phyloP scores from a whole-genome alignment of 2,797 vertebrate genomes.

The Characodon lateralis region DNA sequence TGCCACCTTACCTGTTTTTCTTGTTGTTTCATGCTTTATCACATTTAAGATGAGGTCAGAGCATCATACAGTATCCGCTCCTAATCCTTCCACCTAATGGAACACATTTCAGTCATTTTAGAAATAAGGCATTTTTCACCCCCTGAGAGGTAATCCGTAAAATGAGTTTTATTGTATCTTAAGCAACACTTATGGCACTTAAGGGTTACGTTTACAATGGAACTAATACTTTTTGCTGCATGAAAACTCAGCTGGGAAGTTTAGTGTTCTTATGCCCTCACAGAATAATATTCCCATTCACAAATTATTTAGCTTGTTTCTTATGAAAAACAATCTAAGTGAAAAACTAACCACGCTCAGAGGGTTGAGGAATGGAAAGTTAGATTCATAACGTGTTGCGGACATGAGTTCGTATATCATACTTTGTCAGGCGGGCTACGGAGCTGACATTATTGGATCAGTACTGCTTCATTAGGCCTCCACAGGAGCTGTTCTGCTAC shows the following conservation, averaged over 20 bases:
- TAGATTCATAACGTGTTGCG: constrained; percentile 40
- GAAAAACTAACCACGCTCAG: constrained; percentile 31
- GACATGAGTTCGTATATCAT: constrained; percentile 53
- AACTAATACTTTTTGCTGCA: neutral
- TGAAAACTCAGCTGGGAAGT: constrained; percentile 7
- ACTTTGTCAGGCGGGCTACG: constrained; percentile 54
- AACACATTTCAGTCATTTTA: constrained; percentile 23
- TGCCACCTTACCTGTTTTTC: neutral
- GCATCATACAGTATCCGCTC: neutral
- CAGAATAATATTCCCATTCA: neutral
- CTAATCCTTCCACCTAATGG: constrained; percentile 20
- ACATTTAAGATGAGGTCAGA: constrained; percentile 30
- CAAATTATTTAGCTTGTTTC: constrained; percentile 10
- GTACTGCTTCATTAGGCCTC: constrained; percentile 71
- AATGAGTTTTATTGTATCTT: constrained; percentile 36
- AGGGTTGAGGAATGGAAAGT: constrained; percentile 34
- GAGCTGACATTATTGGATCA: constrained; percentile 72
- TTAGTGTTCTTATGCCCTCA: constrained; percentile 7
- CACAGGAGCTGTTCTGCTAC: constrained; percentile 47
- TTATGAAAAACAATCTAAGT: constrained; percentile 33
- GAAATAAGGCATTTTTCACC: constrained; percentile 17
- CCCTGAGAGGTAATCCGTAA: constrained; percentile 32
- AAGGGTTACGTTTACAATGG: constrained; percentile 18
- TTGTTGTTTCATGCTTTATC: constrained; percentile 9
- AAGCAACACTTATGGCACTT: constrained; percentile 24